These are phyloP conservation scores for Chloromyia formosa DNA, from an alignment of 2,888 invertebrate genomes.

Conservation along the genomic window DNA sequence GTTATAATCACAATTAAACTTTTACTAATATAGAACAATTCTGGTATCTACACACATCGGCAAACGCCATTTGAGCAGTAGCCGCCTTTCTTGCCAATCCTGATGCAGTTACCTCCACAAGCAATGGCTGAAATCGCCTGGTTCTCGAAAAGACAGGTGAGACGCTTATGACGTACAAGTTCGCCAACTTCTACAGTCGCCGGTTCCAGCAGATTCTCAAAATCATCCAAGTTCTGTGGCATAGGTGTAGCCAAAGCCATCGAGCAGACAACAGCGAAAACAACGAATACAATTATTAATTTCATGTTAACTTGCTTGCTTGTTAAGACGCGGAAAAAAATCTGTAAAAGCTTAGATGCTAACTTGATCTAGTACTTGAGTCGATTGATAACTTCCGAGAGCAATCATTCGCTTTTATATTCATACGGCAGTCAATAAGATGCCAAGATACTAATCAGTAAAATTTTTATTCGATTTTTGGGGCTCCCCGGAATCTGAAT, in stretches of 20 bases:
- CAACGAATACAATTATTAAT: neutral
- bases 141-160: slow-evolving; percentile 16
- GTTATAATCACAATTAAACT: too few relatives aligned
- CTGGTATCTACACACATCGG: too few relatives aligned
- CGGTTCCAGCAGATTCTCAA: neutral
- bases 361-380: too few relatives aligned
- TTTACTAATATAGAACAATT: too few relatives aligned
- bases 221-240: neutral
- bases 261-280: slow-evolving; percentile 19
- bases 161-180: slow-evolving; percentile 1
- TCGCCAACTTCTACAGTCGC: neutral
- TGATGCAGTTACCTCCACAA: slow-evolving; percentile 1
- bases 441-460: too few relatives aligned
- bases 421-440: too few relatives aligned
- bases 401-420: too few relatives aligned
- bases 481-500: too few relatives aligned
- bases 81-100: neutral
- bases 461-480: too few relatives aligned
- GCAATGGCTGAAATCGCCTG: neutral
- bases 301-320: neutral
- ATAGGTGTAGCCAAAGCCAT: slow-evolving; percentile 16
- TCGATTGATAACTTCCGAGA: too few relatives aligned
- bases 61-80: slow-evolving; percentile 12
- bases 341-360: too few relatives aligned
- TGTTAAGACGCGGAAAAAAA: too few relatives aligned